Conservation (phyloP, 2,113 vertebrate species). For the Pogonocichla stellata region DNA sequence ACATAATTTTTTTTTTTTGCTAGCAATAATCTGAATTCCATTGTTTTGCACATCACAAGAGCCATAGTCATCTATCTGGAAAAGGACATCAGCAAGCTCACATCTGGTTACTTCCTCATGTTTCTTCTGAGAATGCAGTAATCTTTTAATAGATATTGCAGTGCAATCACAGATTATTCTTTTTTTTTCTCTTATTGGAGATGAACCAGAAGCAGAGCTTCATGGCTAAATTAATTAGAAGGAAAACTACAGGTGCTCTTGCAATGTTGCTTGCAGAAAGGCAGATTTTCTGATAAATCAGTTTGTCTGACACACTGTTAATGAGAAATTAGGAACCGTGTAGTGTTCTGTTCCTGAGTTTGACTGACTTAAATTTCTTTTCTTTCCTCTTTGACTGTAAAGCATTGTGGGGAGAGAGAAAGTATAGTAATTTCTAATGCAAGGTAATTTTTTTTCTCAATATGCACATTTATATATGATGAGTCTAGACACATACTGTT, state of each 20-base stretch:
- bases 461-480: neutral
- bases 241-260: constrained; percentile 8
- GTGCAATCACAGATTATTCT: neutral
- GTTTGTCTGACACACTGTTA: constrained; percentile 18
- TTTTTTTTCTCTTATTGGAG: neutral
- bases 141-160: neutral
- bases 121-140: neutral
- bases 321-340: constrained; percentile 18
- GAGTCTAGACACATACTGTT: neutral
- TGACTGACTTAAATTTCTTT: constrained; percentile 7
- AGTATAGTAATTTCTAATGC: neutral
- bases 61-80: neutral
- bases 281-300: constrained; percentile 61
- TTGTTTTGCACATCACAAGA: neutral
- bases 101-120: neutral
- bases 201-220: neutral
- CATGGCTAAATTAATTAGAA: constrained; percentile 43
- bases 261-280: constrained; percentile 9
- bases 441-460: neutral
- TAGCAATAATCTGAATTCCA: neutral
- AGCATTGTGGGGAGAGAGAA: neutral
- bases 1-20: neutral
- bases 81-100: neutral
- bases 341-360: neutral
- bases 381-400: neutral